These are phyloP conservation scores for Ceryle rudis DNA, from an alignment of 2,797 vertebrate species.

Conservation along the genomic window DNA sequence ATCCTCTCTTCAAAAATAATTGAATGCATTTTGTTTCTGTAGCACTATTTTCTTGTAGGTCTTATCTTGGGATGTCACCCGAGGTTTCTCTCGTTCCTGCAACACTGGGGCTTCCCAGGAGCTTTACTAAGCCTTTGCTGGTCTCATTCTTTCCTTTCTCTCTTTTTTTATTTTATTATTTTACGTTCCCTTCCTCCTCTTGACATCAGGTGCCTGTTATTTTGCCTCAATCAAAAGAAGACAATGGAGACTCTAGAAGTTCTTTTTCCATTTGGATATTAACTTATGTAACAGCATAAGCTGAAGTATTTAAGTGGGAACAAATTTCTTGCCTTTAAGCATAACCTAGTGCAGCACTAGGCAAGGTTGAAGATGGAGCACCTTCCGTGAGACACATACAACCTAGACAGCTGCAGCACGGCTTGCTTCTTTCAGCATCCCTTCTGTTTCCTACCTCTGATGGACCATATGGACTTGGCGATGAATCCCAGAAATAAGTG, in stretches of 20 bases:
- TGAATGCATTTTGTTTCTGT: too few species aligned
- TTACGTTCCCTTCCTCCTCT: too few species aligned
- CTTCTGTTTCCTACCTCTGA: background rate
- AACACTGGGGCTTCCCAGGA: too few species aligned
- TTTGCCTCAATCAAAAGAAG: too few species aligned
- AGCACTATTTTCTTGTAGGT: too few species aligned
- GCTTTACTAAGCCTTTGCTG: too few species aligned
- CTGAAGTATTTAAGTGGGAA: background rate
- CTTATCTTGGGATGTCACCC: too few species aligned
- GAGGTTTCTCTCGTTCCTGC: too few species aligned
- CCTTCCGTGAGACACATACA: background rate
- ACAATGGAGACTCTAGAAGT: too few species aligned
- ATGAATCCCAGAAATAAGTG: background rate
- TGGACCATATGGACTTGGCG: background rate
- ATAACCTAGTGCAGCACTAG: background rate
- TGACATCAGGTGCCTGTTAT: too few species aligned
- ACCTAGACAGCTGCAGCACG: background rate
- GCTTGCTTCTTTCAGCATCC: background rate
- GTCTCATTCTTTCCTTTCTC: too few species aligned
- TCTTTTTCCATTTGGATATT: background rate
- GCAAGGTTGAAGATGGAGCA: background rate
- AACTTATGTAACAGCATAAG: background rate
- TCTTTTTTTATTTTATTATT: too few species aligned
- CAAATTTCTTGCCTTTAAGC: background rate
- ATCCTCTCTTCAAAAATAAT: background rate